phyloP scores from a whole-genome alignment of 2,113 vertebrate genomes.

The Canis aureus region DNA sequence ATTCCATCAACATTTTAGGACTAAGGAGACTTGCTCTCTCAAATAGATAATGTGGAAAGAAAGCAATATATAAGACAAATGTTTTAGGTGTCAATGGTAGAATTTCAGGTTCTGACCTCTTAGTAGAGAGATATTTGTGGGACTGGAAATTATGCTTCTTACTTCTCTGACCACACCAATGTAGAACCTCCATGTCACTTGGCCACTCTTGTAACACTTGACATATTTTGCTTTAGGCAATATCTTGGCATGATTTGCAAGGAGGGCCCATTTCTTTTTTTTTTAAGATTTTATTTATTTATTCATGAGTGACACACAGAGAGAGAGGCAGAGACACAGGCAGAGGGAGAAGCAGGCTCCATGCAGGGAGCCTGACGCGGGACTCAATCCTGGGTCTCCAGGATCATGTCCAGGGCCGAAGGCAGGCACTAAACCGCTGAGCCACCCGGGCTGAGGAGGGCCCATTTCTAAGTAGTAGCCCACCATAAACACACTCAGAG shows the following conservation, averaged over 20 bases:
- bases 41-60: background rate
- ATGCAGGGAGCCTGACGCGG: too few relatives aligned
- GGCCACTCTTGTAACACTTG: background rate
- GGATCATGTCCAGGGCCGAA: too few relatives aligned
- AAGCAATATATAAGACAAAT: background rate
- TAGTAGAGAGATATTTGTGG: background rate
- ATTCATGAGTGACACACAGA: too few relatives aligned
- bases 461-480: slow-evolving; percentile 9
- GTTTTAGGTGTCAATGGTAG: background rate
- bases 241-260: background rate
- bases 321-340: too few relatives aligned
- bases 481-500: background rate
- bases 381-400: too few relatives aligned
- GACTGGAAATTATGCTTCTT: background rate
- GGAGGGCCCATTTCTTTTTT: background rate
- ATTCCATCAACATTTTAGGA: slow-evolving; percentile 17
- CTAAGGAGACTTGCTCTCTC: background rate
- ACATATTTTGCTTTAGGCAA: slow-evolving; percentile 29
- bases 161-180: background rate
- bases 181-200: background rate
- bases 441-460: background rate
- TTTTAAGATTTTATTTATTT: too few relatives aligned
- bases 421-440: too few relatives aligned
- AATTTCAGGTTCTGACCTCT: slow-evolving; percentile 23
- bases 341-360: too few relatives aligned